Evolutionary conservation across 1,140 invertebrate genomes (phyloP), one percentile per base, ranked within the genome.

Genomic region (Neodiprion pinetum): DNA sequence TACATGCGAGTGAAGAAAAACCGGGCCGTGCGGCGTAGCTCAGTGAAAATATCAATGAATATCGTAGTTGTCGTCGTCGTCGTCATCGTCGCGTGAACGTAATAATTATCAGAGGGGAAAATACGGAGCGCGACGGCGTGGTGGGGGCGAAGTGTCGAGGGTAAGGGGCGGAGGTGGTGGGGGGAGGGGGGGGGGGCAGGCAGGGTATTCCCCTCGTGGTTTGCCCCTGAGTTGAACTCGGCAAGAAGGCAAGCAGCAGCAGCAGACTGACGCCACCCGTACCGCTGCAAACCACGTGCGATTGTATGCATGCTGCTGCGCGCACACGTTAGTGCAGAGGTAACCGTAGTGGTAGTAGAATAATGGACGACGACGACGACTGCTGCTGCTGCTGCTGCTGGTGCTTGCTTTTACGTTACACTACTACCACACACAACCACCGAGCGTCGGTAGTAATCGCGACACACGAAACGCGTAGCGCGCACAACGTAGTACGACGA

Each of bases 141-240:
- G 69, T 48, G 68, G 17, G 66, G 47, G 73, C 65, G 71, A 53
- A 70, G 67, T 23, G 40, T 73, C 53, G 48, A 77, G 68, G 76
- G 68, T 71, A 71, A 78, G 71, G 47, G 53, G 72, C 53, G 73
- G 67, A 65, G 66, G 61, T 50, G 14, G 4, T 48, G 28, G n/a
- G 50, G 11, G 48, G 48, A 48, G 61, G 61, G 48, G 48, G 48
- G 48, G 21, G 66, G 75, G 72, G 79, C 77, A 70, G 80, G 75
- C 78, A 84, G 80, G 83, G 76, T 78, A 79, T 80, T 78, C 77
- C 82, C 79, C 74, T 80, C 80, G 81, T 82, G n/a, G 53, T 61
- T 17, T 61, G 11, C 53, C 53, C 53, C 11, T 61, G 11, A 12
- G 53, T 61, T 40, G 28, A 61, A 61, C 11, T 61, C n/a, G 53